phyloP scores from a whole-genome alignment of 2,888 invertebrate species.

The Phytoseiulus persimilis region DNA sequence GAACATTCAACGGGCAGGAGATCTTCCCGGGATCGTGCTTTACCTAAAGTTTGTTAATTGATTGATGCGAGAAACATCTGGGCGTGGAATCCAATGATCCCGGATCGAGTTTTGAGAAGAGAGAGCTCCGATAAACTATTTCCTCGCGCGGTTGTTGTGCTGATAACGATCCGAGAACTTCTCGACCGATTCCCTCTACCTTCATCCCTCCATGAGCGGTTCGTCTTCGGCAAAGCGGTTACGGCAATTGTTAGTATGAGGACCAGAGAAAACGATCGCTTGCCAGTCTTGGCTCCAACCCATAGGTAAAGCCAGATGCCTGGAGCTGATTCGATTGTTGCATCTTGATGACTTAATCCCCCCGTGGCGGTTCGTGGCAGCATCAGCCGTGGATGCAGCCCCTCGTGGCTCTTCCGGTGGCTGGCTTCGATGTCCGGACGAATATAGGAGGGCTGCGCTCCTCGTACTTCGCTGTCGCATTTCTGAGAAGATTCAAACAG shows the following conservation, averaged over 20 bases:
- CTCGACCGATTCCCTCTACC: no score
- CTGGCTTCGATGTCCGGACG: no score
- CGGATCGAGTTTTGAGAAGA: background rate
- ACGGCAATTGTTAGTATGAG: no score
- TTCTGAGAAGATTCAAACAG: background rate
- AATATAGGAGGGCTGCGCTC: background rate
- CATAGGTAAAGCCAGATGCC: background rate
- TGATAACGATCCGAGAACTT: no score
- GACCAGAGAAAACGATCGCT: no score
- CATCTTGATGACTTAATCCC: background rate
- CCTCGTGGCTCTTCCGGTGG: background rate
- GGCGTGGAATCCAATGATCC: background rate
- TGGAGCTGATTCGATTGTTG: background rate
- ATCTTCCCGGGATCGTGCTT: background rate
- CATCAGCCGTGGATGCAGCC: background rate
- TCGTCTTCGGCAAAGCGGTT: no score
- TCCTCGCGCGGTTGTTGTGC: no score
- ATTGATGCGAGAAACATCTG: background rate
- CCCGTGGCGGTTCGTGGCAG: background rate
- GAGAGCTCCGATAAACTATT: background rate
- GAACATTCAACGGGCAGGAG: background rate
- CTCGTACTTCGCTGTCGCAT: background rate
- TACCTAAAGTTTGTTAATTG: background rate
- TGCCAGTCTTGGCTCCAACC: no score
- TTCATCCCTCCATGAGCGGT: no score